These are phyloP conservation scores for Forbesichthys agassizii DNA, from an alignment of 2,113 vertebrate species.

Conservation along the genomic window DNA sequence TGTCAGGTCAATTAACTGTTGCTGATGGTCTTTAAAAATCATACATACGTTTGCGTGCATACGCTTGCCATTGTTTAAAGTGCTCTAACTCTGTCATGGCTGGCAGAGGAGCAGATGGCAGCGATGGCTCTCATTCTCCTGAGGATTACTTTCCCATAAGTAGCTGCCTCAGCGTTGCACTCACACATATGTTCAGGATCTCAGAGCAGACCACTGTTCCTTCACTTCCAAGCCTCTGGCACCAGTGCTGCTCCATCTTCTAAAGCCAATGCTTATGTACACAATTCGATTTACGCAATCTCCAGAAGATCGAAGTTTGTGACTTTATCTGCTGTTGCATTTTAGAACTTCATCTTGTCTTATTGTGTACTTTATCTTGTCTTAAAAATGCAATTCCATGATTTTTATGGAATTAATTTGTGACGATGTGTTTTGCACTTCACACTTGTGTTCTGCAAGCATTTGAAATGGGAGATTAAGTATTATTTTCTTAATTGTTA, in stretches of 20 bases:
- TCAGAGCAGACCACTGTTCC: conserved; percentile 41
- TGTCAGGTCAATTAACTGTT: not conserved
- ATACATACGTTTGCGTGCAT: too few relatives aligned
- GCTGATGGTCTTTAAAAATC: too few relatives aligned
- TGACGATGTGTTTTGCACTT: too few relatives aligned
- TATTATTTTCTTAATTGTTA: not conserved
- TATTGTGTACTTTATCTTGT: too few relatives aligned
- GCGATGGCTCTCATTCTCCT: conserved; percentile 29
- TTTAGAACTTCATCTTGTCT: too few relatives aligned
- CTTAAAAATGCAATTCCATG: too few relatives aligned
- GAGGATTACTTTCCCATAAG: conserved; percentile 45
- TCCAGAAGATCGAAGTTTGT: not conserved
- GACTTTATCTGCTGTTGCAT: not conserved
- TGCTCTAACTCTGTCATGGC: conserved; percentile 17
- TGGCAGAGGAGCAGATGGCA: conserved; percentile 57
- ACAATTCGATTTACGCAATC: conserved; percentile 6
- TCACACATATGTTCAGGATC: conserved; percentile 65
- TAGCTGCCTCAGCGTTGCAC: conserved; percentile 48
- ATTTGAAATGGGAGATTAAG: too few relatives aligned
- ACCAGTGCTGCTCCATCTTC: conserved; percentile 6
- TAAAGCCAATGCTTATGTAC: conserved; percentile 32
- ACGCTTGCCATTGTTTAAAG: not conserved
- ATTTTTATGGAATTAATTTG: too few relatives aligned
- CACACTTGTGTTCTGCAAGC: too few relatives aligned
- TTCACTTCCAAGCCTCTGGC: conserved; percentile 41